Evolutionary conservation across 2,888 invertebrate genomes (phyloP).

Genomic region (Cheilosia variabilis): DNA sequence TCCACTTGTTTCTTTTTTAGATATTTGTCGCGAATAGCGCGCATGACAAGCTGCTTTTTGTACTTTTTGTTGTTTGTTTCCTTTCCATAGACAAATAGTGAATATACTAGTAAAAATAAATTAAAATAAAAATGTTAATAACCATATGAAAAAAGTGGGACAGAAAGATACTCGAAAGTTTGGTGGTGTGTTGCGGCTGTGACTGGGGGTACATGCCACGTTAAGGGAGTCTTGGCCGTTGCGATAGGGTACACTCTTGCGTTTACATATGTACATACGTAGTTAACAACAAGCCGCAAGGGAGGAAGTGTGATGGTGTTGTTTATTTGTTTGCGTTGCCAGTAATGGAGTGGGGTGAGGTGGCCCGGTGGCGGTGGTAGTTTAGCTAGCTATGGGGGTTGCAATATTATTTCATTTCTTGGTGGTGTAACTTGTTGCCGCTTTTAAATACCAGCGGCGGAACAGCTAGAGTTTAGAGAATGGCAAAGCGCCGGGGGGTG

Average conservation of each 20-base stretch:
- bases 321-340: slow-evolving; percentile 49
- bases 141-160: slow-evolving; percentile 23
- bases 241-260: slow-evolving; percentile 7
- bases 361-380: background rate
- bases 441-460: slow-evolving; percentile 13
- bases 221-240: slow-evolving; percentile 19
- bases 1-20: background rate
- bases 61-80: slow-evolving; percentile 6
- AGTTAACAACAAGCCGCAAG: slow-evolving; percentile 21
- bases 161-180: slow-evolving; percentile 17
- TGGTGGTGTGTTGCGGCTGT: background rate
- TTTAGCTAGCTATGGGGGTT: slow-evolving; percentile 21
- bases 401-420: slow-evolving; percentile 29
- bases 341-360: slow-evolving; percentile 1
- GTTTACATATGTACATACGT: slow-evolving; percentile 21
- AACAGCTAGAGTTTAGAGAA: background rate
- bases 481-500: slow-evolving; percentile 3
- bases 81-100: slow-evolving; percentile 27
- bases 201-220: slow-evolving; percentile 2
- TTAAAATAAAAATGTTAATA: slow-evolving; percentile 33
- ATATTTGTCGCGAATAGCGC: slow-evolving; percentile 18
- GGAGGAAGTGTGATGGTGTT: slow-evolving; percentile 41
- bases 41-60: slow-evolving; percentile 20
- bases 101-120: slow-evolving; percentile 29
- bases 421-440: slow-evolving; percentile 59